These are phyloP conservation scores for Drosophila paranaensis DNA, from an alignment of 2,888 invertebrate genomes.

Conservation along the genomic window DNA sequence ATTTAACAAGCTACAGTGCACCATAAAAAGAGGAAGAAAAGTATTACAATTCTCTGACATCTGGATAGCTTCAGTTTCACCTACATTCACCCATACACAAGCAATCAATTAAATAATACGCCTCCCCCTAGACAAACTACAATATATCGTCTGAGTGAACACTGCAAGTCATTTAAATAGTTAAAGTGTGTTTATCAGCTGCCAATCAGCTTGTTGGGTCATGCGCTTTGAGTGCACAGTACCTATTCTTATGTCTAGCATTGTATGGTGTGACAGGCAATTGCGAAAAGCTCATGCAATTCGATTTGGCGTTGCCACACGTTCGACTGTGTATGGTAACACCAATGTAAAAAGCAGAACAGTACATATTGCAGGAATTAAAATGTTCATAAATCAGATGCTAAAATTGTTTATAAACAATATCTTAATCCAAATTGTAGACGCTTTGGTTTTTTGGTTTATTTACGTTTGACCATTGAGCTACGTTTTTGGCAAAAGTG, in stretches of 20 bases:
- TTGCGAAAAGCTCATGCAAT: constrained; percentile 48
- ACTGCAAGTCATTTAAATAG: constrained; percentile 34
- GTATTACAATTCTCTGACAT: constrained; percentile 17
- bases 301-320: constrained; percentile 52
- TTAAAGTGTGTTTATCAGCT: constrained; percentile 55
- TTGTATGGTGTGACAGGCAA: constrained; percentile 39
- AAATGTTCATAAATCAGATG: constrained; percentile 15
- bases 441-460: neutral
- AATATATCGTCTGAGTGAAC: constrained; percentile 12
- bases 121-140: constrained; percentile 7
- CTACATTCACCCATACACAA: constrained; percentile 19
- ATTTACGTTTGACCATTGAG: constrained; percentile 9
- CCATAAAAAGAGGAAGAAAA: constrained; percentile 1
- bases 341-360: constrained; percentile 24
- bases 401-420: constrained; percentile 54
- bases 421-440: constrained; percentile 14
- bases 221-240: constrained; percentile 32
- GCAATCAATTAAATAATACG: constrained; percentile 6
- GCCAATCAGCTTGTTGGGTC: constrained; percentile 48
- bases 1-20: constrained; percentile 28
- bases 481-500: constrained; percentile 37
- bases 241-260: constrained; percentile 42
- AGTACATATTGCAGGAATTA: constrained; percentile 28
- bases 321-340: constrained; percentile 33
- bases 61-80: constrained; percentile 18